Evolutionary conservation across 2,113 vertebrate species (phyloP), one percentile per base, ranked within the genome.

Genomic region (Pipa parva): DNA sequence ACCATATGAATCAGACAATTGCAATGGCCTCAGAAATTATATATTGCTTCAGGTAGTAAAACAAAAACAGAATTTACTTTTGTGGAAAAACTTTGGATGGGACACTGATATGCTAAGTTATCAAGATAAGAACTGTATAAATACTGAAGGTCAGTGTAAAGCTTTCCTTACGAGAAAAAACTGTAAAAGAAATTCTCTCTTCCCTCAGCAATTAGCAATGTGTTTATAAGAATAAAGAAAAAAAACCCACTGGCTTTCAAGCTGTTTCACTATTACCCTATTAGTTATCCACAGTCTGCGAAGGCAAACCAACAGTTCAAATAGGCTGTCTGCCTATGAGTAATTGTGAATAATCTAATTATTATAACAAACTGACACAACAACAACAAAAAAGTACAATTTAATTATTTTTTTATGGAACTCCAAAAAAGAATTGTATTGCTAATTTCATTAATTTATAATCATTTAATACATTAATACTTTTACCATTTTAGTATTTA

Each of bases 391-490:
- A 56, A 56, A n/a, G n/a, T 56, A 18, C 21, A 3, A 17, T 15
- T 48, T 49, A 73, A 39, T 71, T 63, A 8, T 5, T 50, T 5
- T 1, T 28, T 71, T 46, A 49, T 51, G 75, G 28, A 1, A n/a
- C 62, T 31, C 29, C n/a, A n/a, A 17, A 45, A 61, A 50, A 54
- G n/a, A 27, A 51, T 36, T 48, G 31, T 61, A 55, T 75, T 52
- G 74, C 24, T 63, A 15, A 71, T 76, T 72, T 67, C 48, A 7
- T 66, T 75, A 63, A 52, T 60, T 21, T 77, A 66, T 57, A 50
- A 62, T 74, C 63, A 69, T 29, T 63, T 25, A 59, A 69, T 20
- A 26, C 72, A 37, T 12, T n/a, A 31, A 31, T 31, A 56, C 52
- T 54, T n/a, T 37, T 68, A n/a, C 24, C 22, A 59, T 60, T 26